phyloP scores from a whole-genome alignment of 2,888 invertebrate species.

The Philereme transversata region DNA sequence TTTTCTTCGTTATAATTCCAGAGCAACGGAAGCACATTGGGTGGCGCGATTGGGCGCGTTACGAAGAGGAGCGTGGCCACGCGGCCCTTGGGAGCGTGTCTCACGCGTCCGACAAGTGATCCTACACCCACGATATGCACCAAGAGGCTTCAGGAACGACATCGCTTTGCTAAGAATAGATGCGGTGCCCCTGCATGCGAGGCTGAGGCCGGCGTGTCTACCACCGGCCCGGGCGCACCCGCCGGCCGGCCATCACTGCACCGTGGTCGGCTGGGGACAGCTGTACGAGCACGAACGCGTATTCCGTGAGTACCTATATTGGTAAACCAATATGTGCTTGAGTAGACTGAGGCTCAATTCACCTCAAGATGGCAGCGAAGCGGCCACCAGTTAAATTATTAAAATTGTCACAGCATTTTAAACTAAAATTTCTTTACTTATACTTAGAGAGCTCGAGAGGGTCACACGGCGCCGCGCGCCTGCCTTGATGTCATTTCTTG shows the following conservation, averaged over 20 bases:
- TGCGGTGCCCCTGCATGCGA: slow-evolving; percentile 82
- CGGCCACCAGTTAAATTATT: too few relatives aligned
- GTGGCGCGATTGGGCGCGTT: slow-evolving; percentile 91
- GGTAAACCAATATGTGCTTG: too few relatives aligned
- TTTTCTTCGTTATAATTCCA: slow-evolving; percentile 50
- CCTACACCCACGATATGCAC: slow-evolving; percentile 89
- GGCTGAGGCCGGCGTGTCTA: slow-evolving; percentile 73
- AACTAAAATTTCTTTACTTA: too few relatives aligned
- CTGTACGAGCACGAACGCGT: slow-evolving; percentile 90
- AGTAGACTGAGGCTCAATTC: too few relatives aligned
- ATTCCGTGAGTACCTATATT: slow-evolving; percentile 86
- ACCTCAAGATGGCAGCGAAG: too few relatives aligned
- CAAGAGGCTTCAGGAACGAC: slow-evolving; percentile 91
- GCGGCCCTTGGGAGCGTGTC: slow-evolving; percentile 90
- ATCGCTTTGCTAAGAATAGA: slow-evolving; percentile 87
- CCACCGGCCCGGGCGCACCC: slow-evolving; percentile 85
- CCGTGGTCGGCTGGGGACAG: slow-evolving; percentile 93
- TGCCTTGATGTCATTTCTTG: too few relatives aligned
- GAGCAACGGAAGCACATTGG: slow-evolving; percentile 90
- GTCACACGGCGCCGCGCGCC: too few relatives aligned
- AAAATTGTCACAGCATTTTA: too few relatives aligned
- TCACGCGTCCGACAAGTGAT: slow-evolving; percentile 86
- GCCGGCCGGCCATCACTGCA: slow-evolving; percentile 87
- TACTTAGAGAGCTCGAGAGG: too few relatives aligned
- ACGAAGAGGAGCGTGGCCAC: slow-evolving; percentile 88